A percentile compares a stretch with the other conserved stretches of the same genome.
Conservation (phyloP, 2,888 invertebrate genomes). For the Trimorus sp. region DNA sequence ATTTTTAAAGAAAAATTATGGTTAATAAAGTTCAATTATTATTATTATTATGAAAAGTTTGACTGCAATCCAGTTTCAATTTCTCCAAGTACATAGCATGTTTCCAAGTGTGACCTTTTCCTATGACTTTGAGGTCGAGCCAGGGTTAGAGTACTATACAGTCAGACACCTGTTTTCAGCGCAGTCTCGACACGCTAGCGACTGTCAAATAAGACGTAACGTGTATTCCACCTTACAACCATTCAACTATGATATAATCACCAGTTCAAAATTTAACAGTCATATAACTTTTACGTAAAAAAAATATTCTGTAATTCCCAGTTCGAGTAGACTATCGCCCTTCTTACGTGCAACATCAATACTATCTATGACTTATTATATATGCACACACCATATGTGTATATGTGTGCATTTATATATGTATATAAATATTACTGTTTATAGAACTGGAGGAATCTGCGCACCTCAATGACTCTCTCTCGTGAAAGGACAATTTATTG, state of each 20-base stretch:
- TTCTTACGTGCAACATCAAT: slow-evolving; percentile 50
- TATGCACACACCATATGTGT: slow-evolving; percentile 33
- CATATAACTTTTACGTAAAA: slow-evolving; percentile 58
- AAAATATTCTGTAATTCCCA: slow-evolving; percentile 57
- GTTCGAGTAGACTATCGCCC: slow-evolving; percentile 40
- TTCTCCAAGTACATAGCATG: no score
- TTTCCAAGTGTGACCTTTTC: no score
- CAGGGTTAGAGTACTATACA: neutral
- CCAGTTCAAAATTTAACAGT: slow-evolving; percentile 56
- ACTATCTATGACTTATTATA: slow-evolving; percentile 40
- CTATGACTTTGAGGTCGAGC: no score
- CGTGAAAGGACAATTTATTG: no score
- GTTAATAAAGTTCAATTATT: no score
- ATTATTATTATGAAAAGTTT: no score
- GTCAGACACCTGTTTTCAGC: slow-evolving; percentile 7
- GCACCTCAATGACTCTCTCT: no score
- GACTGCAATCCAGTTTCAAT: no score
- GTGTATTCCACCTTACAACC: slow-evolving; percentile 30
- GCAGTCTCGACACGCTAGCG: neutral
- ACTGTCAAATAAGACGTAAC: slow-evolving; percentile 22
- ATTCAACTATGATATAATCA: slow-evolving; percentile 56
- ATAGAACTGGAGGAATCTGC: slow-evolving; percentile 8
- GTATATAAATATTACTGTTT: slow-evolving; percentile 35
- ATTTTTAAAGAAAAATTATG: no score
- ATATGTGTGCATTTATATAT: neutral